Evolutionary conservation across 2,113 vertebrate species (phyloP).

Genomic region (Caloenas nicobarica): DNA sequence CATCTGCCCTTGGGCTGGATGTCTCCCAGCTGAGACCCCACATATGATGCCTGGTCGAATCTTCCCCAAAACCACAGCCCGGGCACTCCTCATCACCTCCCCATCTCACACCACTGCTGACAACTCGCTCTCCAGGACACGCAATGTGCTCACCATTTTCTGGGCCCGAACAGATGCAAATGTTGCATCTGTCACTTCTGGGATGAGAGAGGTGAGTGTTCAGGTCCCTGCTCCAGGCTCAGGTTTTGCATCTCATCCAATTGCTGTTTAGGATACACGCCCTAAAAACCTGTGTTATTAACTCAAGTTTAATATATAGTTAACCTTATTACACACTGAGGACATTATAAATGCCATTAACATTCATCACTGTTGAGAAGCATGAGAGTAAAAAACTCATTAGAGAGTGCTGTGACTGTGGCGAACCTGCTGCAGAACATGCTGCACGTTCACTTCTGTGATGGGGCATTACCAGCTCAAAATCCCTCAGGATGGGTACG

Average conservation of each 20-base stretch:
- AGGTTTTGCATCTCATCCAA: not conserved
- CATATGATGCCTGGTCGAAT: rapidly evolving
- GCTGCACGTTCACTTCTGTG: not conserved
- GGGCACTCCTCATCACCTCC: not conserved
- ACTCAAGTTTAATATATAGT: not conserved
- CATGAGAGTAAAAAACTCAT: not conserved
- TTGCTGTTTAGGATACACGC: not conserved
- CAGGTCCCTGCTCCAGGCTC: not conserved
- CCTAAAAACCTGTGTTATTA: not conserved
- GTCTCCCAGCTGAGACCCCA: not conserved
- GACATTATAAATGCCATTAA: not conserved
- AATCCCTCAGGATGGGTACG: not conserved
- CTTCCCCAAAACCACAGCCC: not conserved
- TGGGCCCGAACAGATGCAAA: not conserved
- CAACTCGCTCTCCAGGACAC: not conserved
- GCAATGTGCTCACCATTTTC: rapidly evolving
- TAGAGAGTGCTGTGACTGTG: not conserved
- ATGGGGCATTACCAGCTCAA: not conserved
- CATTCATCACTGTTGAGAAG: not conserved
- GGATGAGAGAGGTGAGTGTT: not conserved
- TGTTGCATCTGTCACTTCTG: not conserved
- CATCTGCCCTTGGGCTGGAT: not conserved
- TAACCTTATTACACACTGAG: not conserved
- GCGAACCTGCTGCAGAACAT: rapidly evolving
- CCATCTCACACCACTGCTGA: rapidly evolving